A percentile compares a stretch with the other conserved stretches of the same genome.
phyloP scores from a whole-genome alignment of 2,888 invertebrate species.

The Chloromyia formosa region DNA sequence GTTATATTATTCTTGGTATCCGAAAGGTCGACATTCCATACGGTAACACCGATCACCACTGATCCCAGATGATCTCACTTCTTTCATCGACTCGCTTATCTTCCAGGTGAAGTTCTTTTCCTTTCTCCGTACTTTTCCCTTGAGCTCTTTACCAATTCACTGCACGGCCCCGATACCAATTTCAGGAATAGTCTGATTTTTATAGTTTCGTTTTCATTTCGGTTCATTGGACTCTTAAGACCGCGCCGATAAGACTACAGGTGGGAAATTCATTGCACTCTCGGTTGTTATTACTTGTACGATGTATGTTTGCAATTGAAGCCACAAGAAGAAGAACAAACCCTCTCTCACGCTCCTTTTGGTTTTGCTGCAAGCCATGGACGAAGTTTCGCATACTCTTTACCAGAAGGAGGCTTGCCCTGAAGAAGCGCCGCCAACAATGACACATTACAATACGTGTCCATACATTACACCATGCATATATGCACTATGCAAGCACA shows the following conservation, averaged over 20 bases:
- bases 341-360: neutral
- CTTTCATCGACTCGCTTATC: neutral
- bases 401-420: neutral
- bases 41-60: neutral
- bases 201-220: conserved; percentile 41
- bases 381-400: neutral
- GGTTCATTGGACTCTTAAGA: conserved; percentile 17
- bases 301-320: too few relatives aligned
- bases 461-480: neutral
- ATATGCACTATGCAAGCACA: neutral
- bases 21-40: too few relatives aligned
- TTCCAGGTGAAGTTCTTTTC: neutral
- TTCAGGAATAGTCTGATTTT: conserved; percentile 17
- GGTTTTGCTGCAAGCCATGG: neutral
- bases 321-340: too few relatives aligned
- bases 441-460: conserved; percentile 20
- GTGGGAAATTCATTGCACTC: conserved; percentile 14
- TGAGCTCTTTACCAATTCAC: too few relatives aligned
- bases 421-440: conserved; percentile 9
- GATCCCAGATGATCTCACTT: neutral
- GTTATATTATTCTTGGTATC: too few relatives aligned
- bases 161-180: too few relatives aligned
- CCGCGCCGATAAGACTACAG: neutral
- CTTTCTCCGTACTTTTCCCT: neutral
- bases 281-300: neutral